Evolutionary conservation across 53 echinoderm and acorn worm genomes (phyloP), one percentile per base, ranked within the genome.

Genomic region (Mesocentrotus franciscanus): DNA sequence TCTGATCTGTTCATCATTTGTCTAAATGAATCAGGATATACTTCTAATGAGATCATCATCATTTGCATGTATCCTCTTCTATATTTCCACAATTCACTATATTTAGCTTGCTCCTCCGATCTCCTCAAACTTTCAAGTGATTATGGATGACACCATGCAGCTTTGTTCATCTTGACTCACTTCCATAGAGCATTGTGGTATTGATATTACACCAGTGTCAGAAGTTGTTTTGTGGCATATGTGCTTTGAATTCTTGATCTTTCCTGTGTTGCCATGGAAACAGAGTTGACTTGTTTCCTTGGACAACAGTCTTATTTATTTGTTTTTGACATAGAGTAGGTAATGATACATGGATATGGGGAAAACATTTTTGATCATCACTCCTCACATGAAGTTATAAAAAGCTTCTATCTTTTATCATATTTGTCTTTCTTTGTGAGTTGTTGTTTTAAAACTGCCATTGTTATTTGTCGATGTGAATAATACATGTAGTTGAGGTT

Each of bases 1-100:
- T 29, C 1, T 81, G 81, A 81, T 36, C 18, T 81, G 81, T 42
- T 1, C 20, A 81, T 42, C 36, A 42, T 81, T 81, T 74, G 9
- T 74, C 27, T 11, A 74, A 81, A 81, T 81, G 20, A 81, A 81
- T 81, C 81, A 81, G 36, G 81, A 42, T 81, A 17, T 81, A 81
- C 36, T 42, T 39, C 39, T 81, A 39, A 18, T 42, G 22, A 39
- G 81, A 81, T 81, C 8, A 0, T 81, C 42, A 81, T 81, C 81
- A 20, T 36, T 18, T 1, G 81, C 81, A 81, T 6, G 22, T 81
- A 81, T 81, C 81, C 81, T 81, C 81, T 81, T 81, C 1, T 81
- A 39, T 39, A 81, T 81, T 81, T 81, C 74, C 74, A 74, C 74
- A 74, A 29, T 14, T 12, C 74, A 74, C 74, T 29, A 74, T 74